Evolutionary conservation across 1,140 invertebrate species (phyloP).

Genomic region (Drosophila jambulina): DNA sequence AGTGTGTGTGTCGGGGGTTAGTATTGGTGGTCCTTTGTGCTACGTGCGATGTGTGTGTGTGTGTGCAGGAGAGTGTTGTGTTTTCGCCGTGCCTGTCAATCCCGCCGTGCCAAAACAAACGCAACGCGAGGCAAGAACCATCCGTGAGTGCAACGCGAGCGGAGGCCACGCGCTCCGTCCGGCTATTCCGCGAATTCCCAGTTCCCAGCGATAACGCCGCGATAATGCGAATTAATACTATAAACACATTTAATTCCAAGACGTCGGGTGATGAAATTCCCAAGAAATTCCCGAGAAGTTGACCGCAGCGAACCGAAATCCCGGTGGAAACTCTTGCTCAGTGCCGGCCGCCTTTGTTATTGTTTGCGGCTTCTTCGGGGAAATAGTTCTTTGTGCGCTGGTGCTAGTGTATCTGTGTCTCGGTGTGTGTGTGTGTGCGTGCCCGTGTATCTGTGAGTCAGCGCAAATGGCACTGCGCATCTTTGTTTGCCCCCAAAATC

Average conservation of each 20-base stretch:
- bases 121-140: slow-evolving; percentile 82
- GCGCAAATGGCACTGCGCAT: slow-evolving; percentile 78
- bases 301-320: slow-evolving; percentile 7
- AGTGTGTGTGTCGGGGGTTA: slow-evolving; percentile 27
- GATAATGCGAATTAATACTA: slow-evolving; percentile 12
- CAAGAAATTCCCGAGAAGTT: slow-evolving; percentile 26
- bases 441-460: slow-evolving; percentile 59
- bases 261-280: slow-evolving; percentile 11
- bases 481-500: slow-evolving; percentile 61
- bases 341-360: slow-evolving; percentile 63
- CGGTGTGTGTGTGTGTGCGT: slow-evolving; percentile 16
- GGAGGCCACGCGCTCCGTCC: slow-evolving; percentile 61
- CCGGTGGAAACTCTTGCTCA: neutral
- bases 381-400: slow-evolving; percentile 72
- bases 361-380: slow-evolving; percentile 44
- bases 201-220: slow-evolving; percentile 27
- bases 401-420: slow-evolving; percentile 13
- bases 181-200: slow-evolving; percentile 13
- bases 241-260: slow-evolving; percentile 22
- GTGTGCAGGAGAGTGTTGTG: slow-evolving; percentile 29
- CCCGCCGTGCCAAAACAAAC: slow-evolving; percentile 83
- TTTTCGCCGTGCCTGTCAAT: slow-evolving; percentile 77
- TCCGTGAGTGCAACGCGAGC: slow-evolving; percentile 82
- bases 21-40: slow-evolving; percentile 61
- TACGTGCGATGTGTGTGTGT: slow-evolving; percentile 28